Conservation (phyloP, 92 coral and sea anemone genomes). For the Metridium senile region DNA sequence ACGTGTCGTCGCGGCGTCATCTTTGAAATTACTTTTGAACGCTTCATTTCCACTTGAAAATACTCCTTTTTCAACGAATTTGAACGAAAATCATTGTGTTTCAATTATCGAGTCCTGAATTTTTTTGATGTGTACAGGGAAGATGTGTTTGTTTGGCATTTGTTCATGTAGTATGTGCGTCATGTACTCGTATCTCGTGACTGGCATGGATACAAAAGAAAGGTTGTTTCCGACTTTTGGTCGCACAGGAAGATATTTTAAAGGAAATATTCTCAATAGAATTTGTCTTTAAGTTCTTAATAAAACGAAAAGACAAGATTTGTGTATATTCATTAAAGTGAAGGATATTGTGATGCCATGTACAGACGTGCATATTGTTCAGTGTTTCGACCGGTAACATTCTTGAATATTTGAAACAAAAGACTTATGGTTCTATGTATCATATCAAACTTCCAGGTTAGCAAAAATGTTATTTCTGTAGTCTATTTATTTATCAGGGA, state of each 20-base stretch:
- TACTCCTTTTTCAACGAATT: neutral
- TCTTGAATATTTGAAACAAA: too few species aligned
- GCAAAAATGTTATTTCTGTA: too few species aligned
- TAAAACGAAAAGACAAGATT: too few species aligned
- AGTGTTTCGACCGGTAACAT: too few species aligned
- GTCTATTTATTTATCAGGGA: too few species aligned
- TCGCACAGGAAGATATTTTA: neutral
- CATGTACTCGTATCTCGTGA: neutral
- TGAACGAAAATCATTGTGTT: neutral
- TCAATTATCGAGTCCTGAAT: neutral
- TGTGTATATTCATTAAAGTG: too few species aligned
- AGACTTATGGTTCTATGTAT: too few species aligned
- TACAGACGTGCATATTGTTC: too few species aligned
- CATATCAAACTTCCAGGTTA: too few species aligned
- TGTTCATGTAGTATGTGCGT: neutral
- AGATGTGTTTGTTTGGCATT: neutral
- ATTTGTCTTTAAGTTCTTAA: too few species aligned
- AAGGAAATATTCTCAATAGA: neutral
- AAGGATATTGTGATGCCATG: too few species aligned
- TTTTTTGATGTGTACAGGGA: neutral
- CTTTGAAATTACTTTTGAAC: neutral
- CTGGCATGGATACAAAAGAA: too few species aligned
- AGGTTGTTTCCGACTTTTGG: neutral
- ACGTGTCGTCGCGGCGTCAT: conserved; percentile 18
- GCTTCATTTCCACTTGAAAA: neutral